Conservation (phyloP, 2,113 vertebrate species). For the Danio rerio region GRCz12tu NC_133196.1:14666501-14667000, state of each 20-base stretch:
- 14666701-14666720: not conserved
- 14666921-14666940: too few species aligned
- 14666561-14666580: constrained; percentile 31
- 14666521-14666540: constrained; percentile 27
- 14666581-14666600: constrained; percentile 25
- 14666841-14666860: too few species aligned
- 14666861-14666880: too few species aligned
- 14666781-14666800: not conserved
- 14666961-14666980: too few species aligned
- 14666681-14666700: not conserved
- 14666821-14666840: too few species aligned
- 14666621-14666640: constrained; percentile 22
- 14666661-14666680: constrained; percentile 14
- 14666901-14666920: too few species aligned
- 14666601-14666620: constrained; percentile 27
- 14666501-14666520: constrained; percentile 22
- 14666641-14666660: not conserved
- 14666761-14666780: not conserved
- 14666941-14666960: too few species aligned
- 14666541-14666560: constrained; percentile 18
- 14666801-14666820: too few species aligned
- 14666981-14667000: too few species aligned
- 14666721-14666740: not conserved
- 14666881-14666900: too few species aligned
- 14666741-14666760: not conserved